Conservation (phyloP, 2,888 invertebrate species). For the Yponomeuta plumbellus region DNA sequence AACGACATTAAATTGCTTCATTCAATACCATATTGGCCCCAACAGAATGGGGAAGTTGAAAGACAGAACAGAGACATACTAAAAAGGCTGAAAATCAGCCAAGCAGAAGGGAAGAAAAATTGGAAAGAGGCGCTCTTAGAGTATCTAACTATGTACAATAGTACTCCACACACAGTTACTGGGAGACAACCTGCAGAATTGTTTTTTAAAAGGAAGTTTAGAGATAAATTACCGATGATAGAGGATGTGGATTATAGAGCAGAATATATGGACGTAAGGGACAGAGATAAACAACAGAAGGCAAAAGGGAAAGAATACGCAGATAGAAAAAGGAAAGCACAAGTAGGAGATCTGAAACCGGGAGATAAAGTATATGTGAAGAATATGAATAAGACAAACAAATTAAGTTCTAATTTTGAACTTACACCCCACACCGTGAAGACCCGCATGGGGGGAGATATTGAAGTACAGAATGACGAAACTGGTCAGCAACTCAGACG, state of each 20-base stretch:
- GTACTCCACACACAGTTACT: slow-evolving; percentile 16
- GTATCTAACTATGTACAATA: slow-evolving; percentile 23
- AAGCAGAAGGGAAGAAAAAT: slow-evolving; percentile 22
- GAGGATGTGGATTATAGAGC: background rate
- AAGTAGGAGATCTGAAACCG: slow-evolving; percentile 8
- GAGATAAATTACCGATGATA: slow-evolving; percentile 14
- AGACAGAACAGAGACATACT: slow-evolving; percentile 31
- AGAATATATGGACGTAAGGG: background rate
- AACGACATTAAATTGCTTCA: slow-evolving; percentile 24
- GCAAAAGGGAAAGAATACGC: slow-evolving; percentile 11
- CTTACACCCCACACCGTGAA: slow-evolving; percentile 8
- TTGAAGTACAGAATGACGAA: slow-evolving; percentile 15
- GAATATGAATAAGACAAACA: slow-evolving; percentile 14
- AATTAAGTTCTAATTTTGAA: slow-evolving; percentile 5
- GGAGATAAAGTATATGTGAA: slow-evolving; percentile 16
- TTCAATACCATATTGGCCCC: slow-evolving; percentile 30
- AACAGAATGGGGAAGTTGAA: slow-evolving; percentile 32
- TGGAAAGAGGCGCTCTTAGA: slow-evolving; percentile 19
- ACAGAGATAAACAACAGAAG: slow-evolving; percentile 9
- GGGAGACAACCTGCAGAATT: slow-evolving; percentile 14
- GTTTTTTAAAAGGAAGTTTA: slow-evolving; percentile 10
- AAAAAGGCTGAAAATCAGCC: slow-evolving; percentile 28
- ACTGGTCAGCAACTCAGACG: slow-evolving; percentile 7
- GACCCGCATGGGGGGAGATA: slow-evolving; percentile 1
- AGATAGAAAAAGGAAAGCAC: slow-evolving; percentile 13